Conservation (phyloP, 2,797 vertebrate genomes). For the Sebastes goodei region DNA sequence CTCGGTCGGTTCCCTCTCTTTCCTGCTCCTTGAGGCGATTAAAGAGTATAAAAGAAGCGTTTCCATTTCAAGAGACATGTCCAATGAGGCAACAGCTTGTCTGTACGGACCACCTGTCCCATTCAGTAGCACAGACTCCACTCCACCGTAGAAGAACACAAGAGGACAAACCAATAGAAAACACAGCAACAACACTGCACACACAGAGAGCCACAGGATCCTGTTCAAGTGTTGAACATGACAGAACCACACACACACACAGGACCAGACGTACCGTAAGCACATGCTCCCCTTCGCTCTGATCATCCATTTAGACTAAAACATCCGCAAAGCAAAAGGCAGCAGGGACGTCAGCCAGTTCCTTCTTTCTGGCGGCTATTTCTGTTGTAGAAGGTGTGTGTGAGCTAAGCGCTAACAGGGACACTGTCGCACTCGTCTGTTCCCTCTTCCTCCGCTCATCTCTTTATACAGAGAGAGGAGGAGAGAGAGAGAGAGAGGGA, state of each 20-base stretch:
- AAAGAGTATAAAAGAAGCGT: slow-evolving; percentile 20
- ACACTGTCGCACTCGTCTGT: slow-evolving; percentile 64
- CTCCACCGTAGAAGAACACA: slow-evolving; percentile 4
- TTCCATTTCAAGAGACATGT: slow-evolving; percentile 40
- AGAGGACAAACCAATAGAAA: slow-evolving; percentile 33
- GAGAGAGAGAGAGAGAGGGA: slow-evolving; percentile 34
- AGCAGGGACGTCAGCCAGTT: slow-evolving; percentile 35
- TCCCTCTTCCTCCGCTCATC: slow-evolving; percentile 66
- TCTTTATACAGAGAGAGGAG: slow-evolving; percentile 68
- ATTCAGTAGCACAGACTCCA: slow-evolving; percentile 28
- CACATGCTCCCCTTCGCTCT: slow-evolving; percentile 73
- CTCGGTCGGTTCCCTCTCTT: slow-evolving; percentile 15
- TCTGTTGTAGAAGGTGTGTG: slow-evolving; percentile 24
- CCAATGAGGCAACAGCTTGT: slow-evolving; percentile 28
- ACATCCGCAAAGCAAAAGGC: slow-evolving; percentile 58
- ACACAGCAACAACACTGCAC: slow-evolving; percentile 10
- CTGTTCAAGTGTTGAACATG: slow-evolving; percentile 21
- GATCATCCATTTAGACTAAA: slow-evolving; percentile 77
- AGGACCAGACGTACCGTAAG: slow-evolving; percentile 73
- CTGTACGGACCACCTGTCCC: slow-evolving; percentile 39
- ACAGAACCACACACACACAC: slow-evolving; percentile 1
- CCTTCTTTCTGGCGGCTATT: slow-evolving; percentile 39
- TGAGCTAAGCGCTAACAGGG: slow-evolving; percentile 39
- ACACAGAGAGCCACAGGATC: slow-evolving; percentile 29
- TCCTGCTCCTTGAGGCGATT: slow-evolving; percentile 29